Evolutionary conservation across 2,888 invertebrate genomes (phyloP).

Genomic region (Melanchra persicariae): DNA sequence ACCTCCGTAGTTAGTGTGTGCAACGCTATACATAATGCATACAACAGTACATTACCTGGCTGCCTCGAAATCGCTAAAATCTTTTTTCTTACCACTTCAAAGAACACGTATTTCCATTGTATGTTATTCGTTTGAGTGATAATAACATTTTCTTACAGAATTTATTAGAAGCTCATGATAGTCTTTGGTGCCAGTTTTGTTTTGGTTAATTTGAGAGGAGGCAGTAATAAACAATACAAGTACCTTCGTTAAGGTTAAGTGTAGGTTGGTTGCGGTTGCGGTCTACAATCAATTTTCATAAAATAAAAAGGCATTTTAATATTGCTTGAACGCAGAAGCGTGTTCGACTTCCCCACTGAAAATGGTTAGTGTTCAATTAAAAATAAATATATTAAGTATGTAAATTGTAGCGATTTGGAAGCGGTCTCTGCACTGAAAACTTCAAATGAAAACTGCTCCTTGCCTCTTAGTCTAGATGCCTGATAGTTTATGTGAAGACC

Average conservation of each 20-base stretch:
- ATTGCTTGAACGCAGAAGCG: conserved; percentile 20
- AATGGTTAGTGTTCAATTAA: conserved; percentile 12
- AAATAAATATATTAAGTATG: too few species aligned
- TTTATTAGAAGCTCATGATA: conserved; percentile 20
- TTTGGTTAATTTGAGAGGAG: conserved; percentile 15
- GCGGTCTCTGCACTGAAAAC: conserved; percentile 71
- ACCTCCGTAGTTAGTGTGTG: conserved; percentile 79
- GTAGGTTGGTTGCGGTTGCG: background rate
- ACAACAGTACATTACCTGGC: conserved; percentile 70
- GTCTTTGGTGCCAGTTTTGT: conserved; percentile 25
- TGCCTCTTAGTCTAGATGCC: conserved; percentile 58
- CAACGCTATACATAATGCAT: conserved; percentile 79
- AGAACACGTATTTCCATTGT: conserved; percentile 55
- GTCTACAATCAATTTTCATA: background rate
- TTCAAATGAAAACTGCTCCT: conserved; percentile 63
- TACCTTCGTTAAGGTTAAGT: background rate
- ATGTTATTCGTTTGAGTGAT: conserved; percentile 65
- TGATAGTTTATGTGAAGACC: conserved; percentile 51
- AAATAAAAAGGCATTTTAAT: background rate
- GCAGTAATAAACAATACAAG: background rate
- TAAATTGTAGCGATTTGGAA: conserved; percentile 71
- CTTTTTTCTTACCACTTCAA: conserved; percentile 57
- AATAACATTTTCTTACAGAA: conserved; percentile 45
- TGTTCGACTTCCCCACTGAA: conserved; percentile 8
- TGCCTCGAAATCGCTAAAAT: conserved; percentile 75